Base-by-base conservation (phyloP, 2,113 vertebrate species). In the Asarcornis scutulata region DNA sequence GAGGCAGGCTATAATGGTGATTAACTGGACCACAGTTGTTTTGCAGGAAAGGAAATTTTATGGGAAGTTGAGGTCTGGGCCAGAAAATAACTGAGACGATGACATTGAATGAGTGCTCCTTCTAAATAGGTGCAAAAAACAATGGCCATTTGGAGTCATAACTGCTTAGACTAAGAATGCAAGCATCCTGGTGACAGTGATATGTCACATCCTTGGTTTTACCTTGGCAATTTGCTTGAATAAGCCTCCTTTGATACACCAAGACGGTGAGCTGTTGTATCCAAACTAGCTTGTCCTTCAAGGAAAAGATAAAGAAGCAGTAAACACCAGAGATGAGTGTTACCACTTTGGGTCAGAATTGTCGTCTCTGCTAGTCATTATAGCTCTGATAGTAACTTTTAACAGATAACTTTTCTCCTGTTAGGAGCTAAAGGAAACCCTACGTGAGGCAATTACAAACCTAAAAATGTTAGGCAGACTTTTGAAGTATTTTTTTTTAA, bases 11-110 rank as follows among this genome's bases (percentile, higher is more conserved):
- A 73, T 62, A 60, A 59, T 58, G 87, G 68, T 96, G 91, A 89
- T 95, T 75, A 95, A 68, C 76, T 62, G 40, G 87, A 81, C 48
- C 48, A 40, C 20, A 38, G 81, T 38, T 96, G 81, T 67, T 93
- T 89, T 89, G 60, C 42, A 93, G 88, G 69, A 90, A 82, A 62
- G 80, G 58, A 94, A 76, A 73, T 95, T 87, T 92, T 86, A 72
- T 76, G 56, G 50, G 53, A 93, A 81, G 66, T 50, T 66, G 62
- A 84, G 83, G 48, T 50, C 21, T n/a, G 76, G 58, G 58, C 42
- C 76, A 78, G 86, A 82, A 88, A 81, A 94, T 53, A 92, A 82
- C 77, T 29, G 83, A 73, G 62, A 48, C 50, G 32, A 32, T 79
- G 82, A 31, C 89, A 66, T 5, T 64, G 58, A 82, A 29, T 56